Percentiles rank a stretch among this genome's conserved stretches.
Conservation (phyloP, 2,797 vertebrate genomes). For the Stomatorhinus walkeri region DNA sequence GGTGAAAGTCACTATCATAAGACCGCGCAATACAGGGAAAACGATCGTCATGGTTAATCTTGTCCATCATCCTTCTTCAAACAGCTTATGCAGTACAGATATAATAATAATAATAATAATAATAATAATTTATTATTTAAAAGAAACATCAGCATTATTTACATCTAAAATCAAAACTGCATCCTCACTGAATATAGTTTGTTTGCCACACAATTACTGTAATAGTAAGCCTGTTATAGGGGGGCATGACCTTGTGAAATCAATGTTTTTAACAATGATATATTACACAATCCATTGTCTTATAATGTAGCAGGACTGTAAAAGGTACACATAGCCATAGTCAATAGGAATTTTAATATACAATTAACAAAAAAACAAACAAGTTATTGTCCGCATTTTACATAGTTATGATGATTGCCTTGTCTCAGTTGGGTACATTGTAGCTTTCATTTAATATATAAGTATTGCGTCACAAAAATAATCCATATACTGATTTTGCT, state of each 20-base stretch:
- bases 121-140: neutral
- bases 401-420: neutral
- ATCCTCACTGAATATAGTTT: conserved; percentile 12
- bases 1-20: neutral
- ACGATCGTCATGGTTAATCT: neutral
- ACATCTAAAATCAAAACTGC: neutral
- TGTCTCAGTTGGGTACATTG: no score
- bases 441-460: neutral
- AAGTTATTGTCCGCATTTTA: neutral
- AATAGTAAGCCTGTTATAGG: conserved; percentile 6
- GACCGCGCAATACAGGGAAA: neutral
- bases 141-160: neutral
- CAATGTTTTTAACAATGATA: conserved; percentile 14
- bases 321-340: conserved; percentile 12
- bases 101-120: neutral
- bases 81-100: neutral
- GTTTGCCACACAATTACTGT: neutral
- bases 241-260: neutral
- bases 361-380: conserved; percentile 19
- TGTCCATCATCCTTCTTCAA: neutral
- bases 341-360: conserved; percentile 28
- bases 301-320: conserved; percentile 20
- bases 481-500: neutral
- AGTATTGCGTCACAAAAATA: neutral
- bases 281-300: conserved; percentile 21